Base-by-base conservation (phyloP, 2,797 vertebrate genomes). In the Psittacula derbiana region DNA sequence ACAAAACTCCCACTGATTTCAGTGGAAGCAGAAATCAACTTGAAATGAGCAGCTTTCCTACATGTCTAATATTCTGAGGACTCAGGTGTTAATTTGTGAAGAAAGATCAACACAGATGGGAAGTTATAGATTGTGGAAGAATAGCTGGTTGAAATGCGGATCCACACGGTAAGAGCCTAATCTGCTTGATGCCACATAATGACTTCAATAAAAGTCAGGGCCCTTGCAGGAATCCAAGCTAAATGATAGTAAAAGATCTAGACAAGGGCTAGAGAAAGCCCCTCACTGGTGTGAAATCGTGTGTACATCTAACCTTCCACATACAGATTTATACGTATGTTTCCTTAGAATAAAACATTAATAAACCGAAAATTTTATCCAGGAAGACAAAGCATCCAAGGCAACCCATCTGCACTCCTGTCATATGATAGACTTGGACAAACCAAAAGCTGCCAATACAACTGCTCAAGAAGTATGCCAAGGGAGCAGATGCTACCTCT, bases 21-120 rank as follows among this genome's bases (percentile, higher is more conserved):
- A 69, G 64, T 55, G 53, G 53, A 71, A 95, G 62, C 86, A 96
- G 94, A 96, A 96, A 70, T 94, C 82, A 90, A 66, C 64, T 86
- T 2, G 0, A 96, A 96, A 95, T 95, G 65, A 93, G 83, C 93
- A 92, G 94, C 94, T 96, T 96, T 92, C 71, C 84, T 94, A 70
- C 64, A 18, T 16, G 11, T 58, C 83, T 89, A 74, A 93, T 95
- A 85, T 92, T 95, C 80, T 69, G 90, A 92, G 88, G 93, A 96
- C 94, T 95, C 95, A 95, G 95, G 96, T 96, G 93, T 92, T 96
- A 95, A 95, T 96, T 95, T 95, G 75, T 0, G 0, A 92, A 91
- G 93, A 95, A 93, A 94, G 90, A 96, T 95, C 88, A 96, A 90
- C 96, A 95, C 96, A 97, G 95, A 97, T 97, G 95, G 95, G 90